phyloP scores from a whole-genome alignment of 2,113 vertebrate genomes.

The Percina caprodes region DNA sequence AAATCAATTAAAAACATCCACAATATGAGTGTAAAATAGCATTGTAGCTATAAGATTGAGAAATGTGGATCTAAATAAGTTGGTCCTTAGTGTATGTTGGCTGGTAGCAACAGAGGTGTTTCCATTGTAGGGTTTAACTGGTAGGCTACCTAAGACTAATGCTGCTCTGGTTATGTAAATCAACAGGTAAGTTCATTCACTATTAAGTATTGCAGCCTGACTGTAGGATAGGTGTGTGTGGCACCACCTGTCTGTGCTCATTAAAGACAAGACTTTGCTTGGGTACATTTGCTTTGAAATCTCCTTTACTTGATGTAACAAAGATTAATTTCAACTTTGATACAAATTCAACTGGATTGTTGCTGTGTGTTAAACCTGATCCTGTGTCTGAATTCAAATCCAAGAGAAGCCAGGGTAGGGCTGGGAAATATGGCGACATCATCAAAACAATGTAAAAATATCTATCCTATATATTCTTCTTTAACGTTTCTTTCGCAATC shows the following conservation, averaged over 20 bases:
- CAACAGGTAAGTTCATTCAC: slow-evolving; percentile 43
- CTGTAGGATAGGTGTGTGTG: too few relatives aligned
- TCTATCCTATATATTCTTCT: too few relatives aligned
- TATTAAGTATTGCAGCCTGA: not conserved
- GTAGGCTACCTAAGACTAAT: slow-evolving; percentile 24
- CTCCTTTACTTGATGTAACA: not conserved
- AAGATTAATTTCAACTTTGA: not conserved
- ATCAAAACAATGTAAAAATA: too few relatives aligned
- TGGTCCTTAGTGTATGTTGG: not conserved
- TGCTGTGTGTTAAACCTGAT: not conserved
- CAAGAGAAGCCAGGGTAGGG: not conserved
- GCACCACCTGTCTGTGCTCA: not conserved
- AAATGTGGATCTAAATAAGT: not conserved
- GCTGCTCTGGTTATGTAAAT: slow-evolving; percentile 53
- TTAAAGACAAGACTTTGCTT: not conserved
- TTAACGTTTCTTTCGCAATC: too few relatives aligned
- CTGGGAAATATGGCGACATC: too few relatives aligned
- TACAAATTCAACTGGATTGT: not conserved
- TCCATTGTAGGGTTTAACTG: slow-evolving; percentile 27
- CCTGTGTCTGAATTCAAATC: slow-evolving; percentile 25
- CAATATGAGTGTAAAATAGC: not conserved
- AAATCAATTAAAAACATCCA: not conserved
- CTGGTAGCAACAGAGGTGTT: not conserved
- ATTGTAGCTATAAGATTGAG: not conserved
- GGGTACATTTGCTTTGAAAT: not conserved